Evolutionary conservation across 2,113 vertebrate genomes (phyloP), one percentile per base, ranked within the genome.

Genomic region (Oostethus manadensis): DNA sequence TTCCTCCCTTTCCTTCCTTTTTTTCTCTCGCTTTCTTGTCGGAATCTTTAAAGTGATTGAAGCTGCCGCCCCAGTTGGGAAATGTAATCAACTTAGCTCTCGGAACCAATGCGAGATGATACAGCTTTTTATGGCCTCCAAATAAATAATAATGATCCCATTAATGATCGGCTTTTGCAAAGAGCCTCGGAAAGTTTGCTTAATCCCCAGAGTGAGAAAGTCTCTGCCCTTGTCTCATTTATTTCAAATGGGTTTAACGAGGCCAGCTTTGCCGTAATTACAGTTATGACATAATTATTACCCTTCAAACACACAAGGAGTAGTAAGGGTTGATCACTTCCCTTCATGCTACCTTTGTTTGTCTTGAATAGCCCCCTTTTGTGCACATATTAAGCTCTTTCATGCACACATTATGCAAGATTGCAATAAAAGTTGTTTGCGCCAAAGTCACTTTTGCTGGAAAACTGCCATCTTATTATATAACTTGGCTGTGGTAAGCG

Each of bases 251-350:
- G 22, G 18, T 35, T 70, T 68, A 78, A 81, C 78, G 59, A 81
- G 74, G 56, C 61, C 65, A 33, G 29, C 62, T 63, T 56, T 45
- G 22, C 44, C 7, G 53, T 80, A 77, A 82, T 83, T 73, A 72
- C 69, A 50, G 63, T 69, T 56, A 68, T 62, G 59, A 58, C 63
- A 75, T 71, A 66, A 69, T 77, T 70, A 72, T 74, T 70, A 78
- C 66, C 70, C 68, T 63, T 78, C 70, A 73, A 70, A 74, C 61
- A 54, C 42, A 10, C 13, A 51, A 18, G 49, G 43, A 65, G 38
- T 70, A 69, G 78, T 76, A 70, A 43, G 15, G 18, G 63, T 65
- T 45, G 42, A 44, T 58, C 23, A n/a, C 56, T 45, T 45, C 15
- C 4, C 21, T 46, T 22, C 38, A 45, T 58, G 0, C 14, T 3